Evolutionary conservation across 2,113 vertebrate genomes (phyloP), one percentile per base, ranked within the genome.

Genomic region (Anhinga anhinga): DNA sequence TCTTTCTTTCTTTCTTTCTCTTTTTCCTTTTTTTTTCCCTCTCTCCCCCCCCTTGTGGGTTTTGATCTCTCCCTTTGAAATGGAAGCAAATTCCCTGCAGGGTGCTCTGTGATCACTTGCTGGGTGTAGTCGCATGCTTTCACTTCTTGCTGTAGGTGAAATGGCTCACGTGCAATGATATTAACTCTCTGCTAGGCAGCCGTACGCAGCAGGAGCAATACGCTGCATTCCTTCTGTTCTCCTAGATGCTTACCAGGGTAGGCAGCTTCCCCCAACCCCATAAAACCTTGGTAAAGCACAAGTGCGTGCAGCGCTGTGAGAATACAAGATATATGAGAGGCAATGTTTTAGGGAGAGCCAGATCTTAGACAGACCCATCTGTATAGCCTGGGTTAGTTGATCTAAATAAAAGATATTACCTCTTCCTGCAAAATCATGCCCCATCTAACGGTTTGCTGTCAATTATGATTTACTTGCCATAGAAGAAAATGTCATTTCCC

Each of bases 51-150:
- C 77, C 58, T 67, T 93, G 59, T 87, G 84, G 76, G 89, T 93
- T 97, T 97, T 97, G 95, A 97, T 97, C 91, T 98, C 80, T 93
- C 11, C 80, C 87, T 98, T 97, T 97, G 95, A 97, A 97, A 97
- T 88, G 86, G 91, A 97, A 95, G 91, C 89, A 93, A 94, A 96
- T 93, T 96, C 96, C 88, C 90, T 97, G 88, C 92, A 96, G 96
- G 93, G 95, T 90, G 81, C 84, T 97, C 86, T 96, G 94, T 91
- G 95, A 93, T 95, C 90, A 84, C 55, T 96, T 72, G 65, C 8
- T 94, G 95, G 97, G 95, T 98, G 96, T 96, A 97, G 95, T 95
- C 30, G 73, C 86, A 97, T 96, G 96, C 93, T 96, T 97, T 97
- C 94, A 93, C 94, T 96, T 97, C 77, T 93, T 86, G 93, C 80